Percentiles rank a stretch among this genome's conserved stretches.
phyloP scores from a whole-genome alignment of 2,797 vertebrate genomes.

The Botia kubotai region DNA sequence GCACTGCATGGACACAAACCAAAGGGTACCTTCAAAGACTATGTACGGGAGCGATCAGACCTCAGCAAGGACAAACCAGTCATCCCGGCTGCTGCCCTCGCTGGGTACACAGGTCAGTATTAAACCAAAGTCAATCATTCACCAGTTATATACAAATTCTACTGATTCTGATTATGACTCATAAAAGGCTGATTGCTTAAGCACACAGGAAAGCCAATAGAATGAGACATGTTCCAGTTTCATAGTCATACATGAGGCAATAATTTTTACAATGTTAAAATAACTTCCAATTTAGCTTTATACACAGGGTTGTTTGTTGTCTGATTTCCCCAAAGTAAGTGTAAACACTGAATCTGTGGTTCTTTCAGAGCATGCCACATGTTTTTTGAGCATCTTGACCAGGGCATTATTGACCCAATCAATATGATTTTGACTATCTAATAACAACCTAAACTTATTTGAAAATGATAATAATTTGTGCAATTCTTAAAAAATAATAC shows the following conservation, averaged over 20 bases:
- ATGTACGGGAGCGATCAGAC: constrained; percentile 96
- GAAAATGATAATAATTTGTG: no score
- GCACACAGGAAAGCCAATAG: not conserved
- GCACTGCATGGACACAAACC: constrained; percentile 93
- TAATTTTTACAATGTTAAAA: not conserved
- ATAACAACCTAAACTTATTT: no score
- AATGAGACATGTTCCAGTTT: not conserved
- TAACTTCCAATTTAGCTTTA: no score
- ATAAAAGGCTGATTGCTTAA: not conserved
- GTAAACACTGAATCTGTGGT: no score
- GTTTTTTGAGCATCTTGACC: no score
- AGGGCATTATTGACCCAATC: no score
- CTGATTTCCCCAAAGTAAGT: no score
- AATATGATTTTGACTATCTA: no score
- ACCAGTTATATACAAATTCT: not conserved
- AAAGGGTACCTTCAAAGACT: constrained; percentile 99
- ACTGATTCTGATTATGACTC: not conserved
- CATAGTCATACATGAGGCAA: not conserved
- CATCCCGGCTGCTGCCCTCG: constrained; percentile 95
- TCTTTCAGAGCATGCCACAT: no score
- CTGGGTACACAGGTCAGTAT: constrained; percentile 95
- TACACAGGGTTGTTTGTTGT: no score
- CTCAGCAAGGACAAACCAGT: constrained; percentile 99
- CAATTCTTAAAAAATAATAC: no score
- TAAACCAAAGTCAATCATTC: not conserved